phyloP scores from a whole-genome alignment of 2,888 invertebrate species.

The Ichneumoninae sp. region DNA sequence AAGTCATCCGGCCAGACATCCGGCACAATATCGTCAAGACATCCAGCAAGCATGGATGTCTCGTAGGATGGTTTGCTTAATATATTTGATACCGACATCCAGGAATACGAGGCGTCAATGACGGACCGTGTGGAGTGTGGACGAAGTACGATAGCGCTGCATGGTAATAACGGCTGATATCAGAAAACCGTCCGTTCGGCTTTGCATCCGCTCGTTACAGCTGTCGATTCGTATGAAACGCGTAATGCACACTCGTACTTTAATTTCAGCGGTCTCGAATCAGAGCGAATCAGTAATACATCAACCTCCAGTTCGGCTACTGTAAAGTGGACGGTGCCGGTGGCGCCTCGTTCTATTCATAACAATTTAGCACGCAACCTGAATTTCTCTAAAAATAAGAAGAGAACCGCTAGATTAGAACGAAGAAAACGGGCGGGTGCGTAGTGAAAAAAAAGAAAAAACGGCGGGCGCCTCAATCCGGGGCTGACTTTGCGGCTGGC shows the following conservation, averaged over 20 bases:
- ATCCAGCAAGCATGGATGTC: too few relatives aligned
- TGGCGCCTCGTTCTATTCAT: slow-evolving; percentile 18
- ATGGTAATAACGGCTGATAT: neutral
- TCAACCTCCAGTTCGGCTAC: slow-evolving; percentile 62
- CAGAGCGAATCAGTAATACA: slow-evolving; percentile 79
- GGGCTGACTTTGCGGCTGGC: slow-evolving; percentile 69
- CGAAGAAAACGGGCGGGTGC: slow-evolving; percentile 47
- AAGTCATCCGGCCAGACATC: too few relatives aligned
- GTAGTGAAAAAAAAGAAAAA: slow-evolving; percentile 25
- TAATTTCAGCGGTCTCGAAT: slow-evolving; percentile 73
- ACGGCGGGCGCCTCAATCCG: slow-evolving; percentile 60
- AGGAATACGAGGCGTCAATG: too few relatives aligned
- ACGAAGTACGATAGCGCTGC: neutral
- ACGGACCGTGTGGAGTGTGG: neutral
- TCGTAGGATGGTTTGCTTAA: too few relatives aligned
- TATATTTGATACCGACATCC: too few relatives aligned
- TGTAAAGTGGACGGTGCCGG: slow-evolving; percentile 27
- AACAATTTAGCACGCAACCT: slow-evolving; percentile 77
- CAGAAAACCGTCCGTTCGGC: slow-evolving; percentile 1
- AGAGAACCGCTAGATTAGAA: slow-evolving; percentile 73
- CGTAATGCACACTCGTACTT: slow-evolving; percentile 54
- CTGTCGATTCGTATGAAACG: slow-evolving; percentile 45
- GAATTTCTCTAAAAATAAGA: slow-evolving; percentile 75
- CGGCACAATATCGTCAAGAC: too few relatives aligned
- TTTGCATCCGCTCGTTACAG: slow-evolving; percentile 7